Evolutionary conservation across 2,797 vertebrate species (phyloP), one percentile per base, ranked within the genome.

Genomic region (Alcedo atthis): DNA sequence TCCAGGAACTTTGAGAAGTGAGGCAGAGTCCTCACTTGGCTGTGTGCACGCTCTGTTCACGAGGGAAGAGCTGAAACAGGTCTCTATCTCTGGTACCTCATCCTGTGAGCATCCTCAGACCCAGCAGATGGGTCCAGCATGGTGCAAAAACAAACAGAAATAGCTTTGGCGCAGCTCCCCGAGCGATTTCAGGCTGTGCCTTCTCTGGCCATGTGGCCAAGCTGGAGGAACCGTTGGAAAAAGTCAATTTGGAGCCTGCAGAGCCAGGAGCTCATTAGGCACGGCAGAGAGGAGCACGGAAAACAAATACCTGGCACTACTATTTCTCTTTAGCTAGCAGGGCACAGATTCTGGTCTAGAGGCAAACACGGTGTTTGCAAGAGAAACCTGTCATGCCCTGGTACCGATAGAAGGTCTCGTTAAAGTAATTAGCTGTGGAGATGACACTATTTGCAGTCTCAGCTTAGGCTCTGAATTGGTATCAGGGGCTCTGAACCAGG

Each of bases 191-290:
- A 86, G 67, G 3, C 57, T 28, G 2, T 26, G 63, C 63, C 37
- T 57, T 74, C 78, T 77, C 74, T 45, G 67, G 45, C 81, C 53
- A 22, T 19, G 57, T 8, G 18, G 86, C 78, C 53, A 74, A 53
- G 57, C 49, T 85, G 77, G 68, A 90, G 64, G 28, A 93, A 76
- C 45, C 40, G 35, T 32, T 84, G 77, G 67, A 58, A 86, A 43
- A 86, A 91, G 45, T 67, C 77, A 86, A 32, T 63, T 32, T 40
- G 0, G 18, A 81, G 59, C 30, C 35, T n/a, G 30, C 30, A 32
- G 78, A 87, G 68, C 81, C 87, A 91, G 58, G 64, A 68, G 76
- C 64, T 91, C 71, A 51, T 88, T 77, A 94, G 46, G 54, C 78
- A 78, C 12, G 4, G 90, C 78, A 64, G 58, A 66, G 71, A 68